These are phyloP conservation scores for Semotilus atromaculatus DNA, from an alignment of 2,797 vertebrate species.

Conservation along the genomic window DNA sequence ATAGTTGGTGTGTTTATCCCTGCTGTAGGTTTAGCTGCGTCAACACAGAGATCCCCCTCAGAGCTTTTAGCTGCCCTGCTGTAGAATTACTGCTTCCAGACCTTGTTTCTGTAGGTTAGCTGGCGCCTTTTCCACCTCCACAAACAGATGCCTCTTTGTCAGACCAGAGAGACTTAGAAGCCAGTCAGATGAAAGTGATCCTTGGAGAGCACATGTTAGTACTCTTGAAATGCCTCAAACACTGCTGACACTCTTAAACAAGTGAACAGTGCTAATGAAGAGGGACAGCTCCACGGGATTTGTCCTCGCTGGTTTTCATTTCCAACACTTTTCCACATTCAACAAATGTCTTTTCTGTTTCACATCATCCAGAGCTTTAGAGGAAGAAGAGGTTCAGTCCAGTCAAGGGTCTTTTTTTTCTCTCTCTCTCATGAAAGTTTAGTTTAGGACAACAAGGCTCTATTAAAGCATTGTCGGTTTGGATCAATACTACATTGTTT, in stretches of 20 bases:
- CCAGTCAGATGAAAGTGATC: slow-evolving; percentile 63
- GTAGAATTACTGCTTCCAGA: slow-evolving; percentile 79
- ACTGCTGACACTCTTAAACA: slow-evolving; percentile 71
- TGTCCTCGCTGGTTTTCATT: slow-evolving; percentile 74
- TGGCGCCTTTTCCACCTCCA: slow-evolving; percentile 69
- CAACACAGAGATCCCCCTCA: slow-evolving; percentile 43
- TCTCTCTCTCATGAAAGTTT: slow-evolving; percentile 65
- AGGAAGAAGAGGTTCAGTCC: slow-evolving; percentile 46
- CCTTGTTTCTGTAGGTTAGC: slow-evolving; percentile 68
- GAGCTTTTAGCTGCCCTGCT: slow-evolving; percentile 52
- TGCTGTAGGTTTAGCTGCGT: slow-evolving; percentile 55
- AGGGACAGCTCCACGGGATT: slow-evolving; percentile 80
- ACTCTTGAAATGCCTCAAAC: slow-evolving; percentile 63
- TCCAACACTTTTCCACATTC: slow-evolving; percentile 73
- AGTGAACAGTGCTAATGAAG: slow-evolving; percentile 76
- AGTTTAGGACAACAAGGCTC: slow-evolving; percentile 53
- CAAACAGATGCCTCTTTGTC: slow-evolving; percentile 76
- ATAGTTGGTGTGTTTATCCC: slow-evolving; percentile 43
- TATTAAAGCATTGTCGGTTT: slow-evolving; percentile 48
- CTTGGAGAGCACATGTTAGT: slow-evolving; percentile 74
- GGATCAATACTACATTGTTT: slow-evolving; percentile 38
- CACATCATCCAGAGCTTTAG: slow-evolving; percentile 58
- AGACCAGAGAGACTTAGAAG: slow-evolving; percentile 66
- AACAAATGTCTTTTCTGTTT: slow-evolving; percentile 71
- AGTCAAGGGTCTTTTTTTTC: slow-evolving; percentile 69